Base-by-base conservation (phyloP, 2,888 invertebrate genomes). In the Megalurothrips usitatus region DNA sequence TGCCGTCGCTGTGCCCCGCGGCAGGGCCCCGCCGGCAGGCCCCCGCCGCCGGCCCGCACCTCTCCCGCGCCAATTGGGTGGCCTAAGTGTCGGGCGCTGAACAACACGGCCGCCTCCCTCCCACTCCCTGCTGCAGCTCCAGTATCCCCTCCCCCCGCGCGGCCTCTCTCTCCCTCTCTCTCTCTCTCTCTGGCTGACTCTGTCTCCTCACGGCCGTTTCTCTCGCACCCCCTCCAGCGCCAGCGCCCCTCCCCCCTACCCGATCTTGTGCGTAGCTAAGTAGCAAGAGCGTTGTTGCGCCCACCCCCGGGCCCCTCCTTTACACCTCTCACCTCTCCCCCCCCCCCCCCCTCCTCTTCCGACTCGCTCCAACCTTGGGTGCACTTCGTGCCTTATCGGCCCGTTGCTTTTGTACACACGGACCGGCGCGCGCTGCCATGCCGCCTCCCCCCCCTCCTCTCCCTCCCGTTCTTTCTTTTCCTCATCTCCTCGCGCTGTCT, bases 361-460 rank as follows among this genome's bases (percentile, higher is more conserved):
- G 14, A 0, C n/a, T n/a, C 58, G 58, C 58, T n/a, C 12, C 58
- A 58, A 58, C 58, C 58, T 58, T 58, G 58, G 34, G 58, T 58
- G 58, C 58, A 58, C 19, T 58, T n/a, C 58, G 58, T 58, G 58
- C 58, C 58, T 58, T 58, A 58, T 58, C 58, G n/a, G 58, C 58
- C 12, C 52, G 58, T 58, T 58, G 19, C 19, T 58, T 58, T 58
- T 58, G 58, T 58, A 58, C 58, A 58, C 58, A 58, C n/a, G 58
- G 58, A n/a, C 17, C 58, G 17, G 58, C 14, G 58, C 19, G 58
- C 19, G 58, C 6, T 43, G 34, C n/a, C n/a, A n/a, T 43, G 34
- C 34, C 34, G 34, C 34, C 34, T 43, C 34, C 34, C 6, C 34
- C 34, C 34, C 6, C 34, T n/a, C 34, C 34, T 6, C 34, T 43